phyloP scores from a whole-genome alignment of 2,113 vertebrate genomes.

The Lathamus discolor region DNA sequence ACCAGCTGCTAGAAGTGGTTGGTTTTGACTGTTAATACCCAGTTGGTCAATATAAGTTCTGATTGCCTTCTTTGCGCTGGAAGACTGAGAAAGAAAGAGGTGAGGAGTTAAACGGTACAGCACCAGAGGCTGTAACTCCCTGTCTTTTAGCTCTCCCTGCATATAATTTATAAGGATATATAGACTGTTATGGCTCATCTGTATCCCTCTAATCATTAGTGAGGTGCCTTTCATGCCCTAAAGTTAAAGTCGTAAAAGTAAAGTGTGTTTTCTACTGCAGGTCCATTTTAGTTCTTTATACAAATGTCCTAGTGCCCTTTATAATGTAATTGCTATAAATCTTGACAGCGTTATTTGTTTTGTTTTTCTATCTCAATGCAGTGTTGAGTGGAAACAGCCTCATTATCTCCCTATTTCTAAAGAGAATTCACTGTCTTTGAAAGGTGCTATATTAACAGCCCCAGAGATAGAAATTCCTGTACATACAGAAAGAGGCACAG shows the following conservation, averaged over 20 bases:
- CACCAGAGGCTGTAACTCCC: constrained; percentile 31
- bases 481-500: neutral
- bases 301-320: constrained; percentile 54
- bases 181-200: constrained; percentile 63
- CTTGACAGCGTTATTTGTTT: constrained; percentile 36
- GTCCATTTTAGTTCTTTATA: constrained; percentile 55
- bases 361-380: constrained; percentile 34
- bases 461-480: constrained; percentile 5
- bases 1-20: neutral
- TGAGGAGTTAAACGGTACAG: constrained; percentile 12
- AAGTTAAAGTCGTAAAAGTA: constrained; percentile 67
- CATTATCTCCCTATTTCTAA: constrained; percentile 37
- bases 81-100: constrained; percentile 38
- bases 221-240: constrained; percentile 68
- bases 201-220: constrained; percentile 71
- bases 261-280: constrained; percentile 60
- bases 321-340: constrained; percentile 63
- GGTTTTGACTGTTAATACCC: constrained; percentile 37
- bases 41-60: constrained; percentile 47
- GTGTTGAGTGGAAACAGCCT: constrained; percentile 36
- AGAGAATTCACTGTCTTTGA: neutral
- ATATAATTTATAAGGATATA: constrained; percentile 71
- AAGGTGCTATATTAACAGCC: constrained; percentile 7
- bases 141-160: constrained; percentile 61
- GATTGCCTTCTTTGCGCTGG: constrained; percentile 32